Evolutionary conservation across 2,888 invertebrate species (phyloP), one percentile per base, ranked within the genome.

Genomic region (Mythimna loreyi): DNA sequence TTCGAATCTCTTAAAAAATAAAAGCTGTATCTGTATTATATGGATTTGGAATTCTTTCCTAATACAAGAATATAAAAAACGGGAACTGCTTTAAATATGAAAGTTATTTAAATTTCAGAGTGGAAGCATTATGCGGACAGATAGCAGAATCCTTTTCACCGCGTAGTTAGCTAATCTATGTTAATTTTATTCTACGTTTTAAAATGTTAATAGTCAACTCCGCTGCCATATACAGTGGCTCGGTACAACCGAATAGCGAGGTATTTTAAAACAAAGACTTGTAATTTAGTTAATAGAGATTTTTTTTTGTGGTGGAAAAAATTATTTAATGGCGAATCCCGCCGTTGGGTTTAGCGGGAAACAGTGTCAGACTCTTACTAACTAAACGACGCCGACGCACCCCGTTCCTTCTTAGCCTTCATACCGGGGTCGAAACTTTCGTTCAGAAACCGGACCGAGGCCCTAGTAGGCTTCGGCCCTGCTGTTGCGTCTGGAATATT

Each of bases 111-210:
- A 71, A 53, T 57, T 71, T 64, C 40, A 16, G 13, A 25, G n/a
- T 40, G 53, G 28, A 43, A 62, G 25, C 25, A 53, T 61, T 49
- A 58, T 23, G 40, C 30, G 25, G 36, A 25, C 33, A 58, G 58
- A 56, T 43, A 60, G 64, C 25, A 52, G 49, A 74, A 62, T 70
- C 49, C 30, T 60, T 63, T 76, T 45, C 33, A 52, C 16, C 55
- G 52, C 43, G 47, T 47, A 47, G 64, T 64, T 57, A 13, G 23
- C 19, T 60, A 63, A 71, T 77, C 52, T 72, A 71, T 77, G 72
- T 60, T 45, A 71, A 71, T 64, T 40, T 56, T 71, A 63, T 74
- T 59, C 63, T 43, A 49, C 56, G 25, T 66, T 65, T 72, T 52
- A 28, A 49, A 78, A 65, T 57, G n/a, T 23, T 52, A 57, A 57